These are phyloP conservation scores for Ruditapes philippinarum DNA, from an alignment of 1,140 invertebrate species.

Conservation along the genomic window DNA sequence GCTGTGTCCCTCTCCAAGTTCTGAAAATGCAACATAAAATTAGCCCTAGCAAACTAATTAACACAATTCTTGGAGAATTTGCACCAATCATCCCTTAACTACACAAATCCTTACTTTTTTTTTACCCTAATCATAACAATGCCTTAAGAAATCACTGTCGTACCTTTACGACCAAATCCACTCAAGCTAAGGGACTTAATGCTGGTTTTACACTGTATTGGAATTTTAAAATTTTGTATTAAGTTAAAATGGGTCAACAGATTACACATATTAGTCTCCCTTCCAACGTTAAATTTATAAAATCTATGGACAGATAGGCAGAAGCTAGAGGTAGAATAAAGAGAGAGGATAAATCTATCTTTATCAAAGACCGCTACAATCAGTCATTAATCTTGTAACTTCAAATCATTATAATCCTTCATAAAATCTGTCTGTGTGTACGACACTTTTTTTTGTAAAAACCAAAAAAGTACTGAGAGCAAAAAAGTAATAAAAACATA, in stretches of 20 bases:
- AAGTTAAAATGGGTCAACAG: background rate
- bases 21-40: conserved; percentile 65
- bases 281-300: conserved; percentile 21
- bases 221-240: background rate
- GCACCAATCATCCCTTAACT: too few relatives aligned
- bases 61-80: too few relatives aligned
- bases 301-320: conserved; percentile 29
- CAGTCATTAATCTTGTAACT: background rate
- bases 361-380: conserved; percentile 6
- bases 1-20: conserved; percentile 1
- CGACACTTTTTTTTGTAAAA: too few relatives aligned
- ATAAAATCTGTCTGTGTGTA: background rate
- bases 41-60: conserved; percentile 6
- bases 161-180: too few relatives aligned
- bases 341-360: conserved; percentile 11
- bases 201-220: background rate
- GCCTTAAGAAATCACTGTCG: too few relatives aligned
- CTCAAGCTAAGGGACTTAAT: background rate
- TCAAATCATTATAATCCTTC: conserved; percentile 10
- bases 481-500: too few relatives aligned
- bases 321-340: background rate
- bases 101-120: too few relatives aligned
- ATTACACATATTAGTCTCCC: conserved; percentile 35
- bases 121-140: too few relatives aligned
- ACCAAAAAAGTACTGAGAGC: too few relatives aligned